A percentile compares a stretch with the other conserved stretches of the same genome.
Conservation (phyloP, 2,888 invertebrate species). For the Myopa testacea region DNA sequence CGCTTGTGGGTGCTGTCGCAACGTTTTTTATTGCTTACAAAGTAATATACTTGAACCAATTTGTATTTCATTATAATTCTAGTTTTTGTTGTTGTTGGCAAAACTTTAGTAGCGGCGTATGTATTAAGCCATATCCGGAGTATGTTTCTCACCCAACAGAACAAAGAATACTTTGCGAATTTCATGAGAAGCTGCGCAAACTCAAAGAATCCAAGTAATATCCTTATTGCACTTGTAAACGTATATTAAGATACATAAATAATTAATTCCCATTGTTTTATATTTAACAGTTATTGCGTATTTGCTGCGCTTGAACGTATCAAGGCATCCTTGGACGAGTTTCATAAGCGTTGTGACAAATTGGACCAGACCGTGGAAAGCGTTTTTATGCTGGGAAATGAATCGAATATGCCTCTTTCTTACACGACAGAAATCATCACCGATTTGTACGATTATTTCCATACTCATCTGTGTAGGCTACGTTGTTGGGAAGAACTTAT, state of each 20-base stretch:
- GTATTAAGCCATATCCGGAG: conserved; percentile 58
- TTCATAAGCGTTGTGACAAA: conserved; percentile 47
- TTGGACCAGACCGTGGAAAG: conserved; percentile 54
- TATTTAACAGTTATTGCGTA: conserved; percentile 41
- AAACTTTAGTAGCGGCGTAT: conserved; percentile 46
- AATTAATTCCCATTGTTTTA: not conserved
- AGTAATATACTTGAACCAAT: conserved; percentile 32
- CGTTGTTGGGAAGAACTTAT: conserved; percentile 57
- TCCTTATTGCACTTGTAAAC: too few species aligned
- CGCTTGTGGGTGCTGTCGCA: conserved; percentile 47
- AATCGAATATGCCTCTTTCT: conserved; percentile 41
- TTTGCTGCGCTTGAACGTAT: conserved; percentile 45
- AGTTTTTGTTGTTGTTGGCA: not conserved
- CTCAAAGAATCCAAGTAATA: conserved; percentile 56
- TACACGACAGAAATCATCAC: conserved; percentile 48
- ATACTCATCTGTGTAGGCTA: conserved; percentile 50
- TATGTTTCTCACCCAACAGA: conserved; percentile 55
- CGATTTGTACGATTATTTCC: conserved; percentile 54
- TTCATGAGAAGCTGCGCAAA: conserved; percentile 49
- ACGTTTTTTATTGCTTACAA: conserved; percentile 43
- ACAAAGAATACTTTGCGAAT: conserved; percentile 49
- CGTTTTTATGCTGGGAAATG: conserved; percentile 49
- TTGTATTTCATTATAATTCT: not conserved
- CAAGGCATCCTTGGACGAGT: conserved; percentile 45
- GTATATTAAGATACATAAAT: too few species aligned